These are phyloP conservation scores for Anarhynchus alexandrinus DNA, from an alignment of 2,113 vertebrate species.

Conservation along the genomic window DNA sequence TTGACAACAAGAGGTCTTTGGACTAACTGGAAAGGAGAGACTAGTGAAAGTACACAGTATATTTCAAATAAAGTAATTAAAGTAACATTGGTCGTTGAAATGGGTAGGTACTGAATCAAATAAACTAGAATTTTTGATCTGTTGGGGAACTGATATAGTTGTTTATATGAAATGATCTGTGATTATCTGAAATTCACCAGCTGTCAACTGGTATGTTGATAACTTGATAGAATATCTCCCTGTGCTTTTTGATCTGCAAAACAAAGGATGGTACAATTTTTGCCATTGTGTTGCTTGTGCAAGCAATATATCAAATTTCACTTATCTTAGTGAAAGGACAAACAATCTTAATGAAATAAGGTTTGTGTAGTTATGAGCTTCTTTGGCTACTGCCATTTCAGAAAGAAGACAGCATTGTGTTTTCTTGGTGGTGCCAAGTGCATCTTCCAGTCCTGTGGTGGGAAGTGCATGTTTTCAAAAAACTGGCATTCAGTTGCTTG, in stretches of 20 bases:
- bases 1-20: not conserved
- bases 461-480: not conserved
- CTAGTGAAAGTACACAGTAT: not conserved
- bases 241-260: not conserved
- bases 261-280: not conserved
- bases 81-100: not conserved
- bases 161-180: not conserved
- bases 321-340: not conserved
- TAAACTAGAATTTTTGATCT: not conserved
- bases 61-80: not conserved
- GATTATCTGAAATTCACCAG: not conserved
- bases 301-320: not conserved
- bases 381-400: not conserved
- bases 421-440: not conserved
- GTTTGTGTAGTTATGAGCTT: not conserved
- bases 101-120: not conserved
- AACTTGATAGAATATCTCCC: not conserved
- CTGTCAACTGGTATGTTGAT: not conserved
- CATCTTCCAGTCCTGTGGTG: not conserved
- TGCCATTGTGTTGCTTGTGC: not conserved
- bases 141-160: not conserved
- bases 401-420: not conserved
- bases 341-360: not conserved
- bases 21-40: not conserved
- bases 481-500: not conserved